phyloP scores from a whole-genome alignment of 2,888 invertebrate genomes.

The Cataglyphis albicans region DNA sequence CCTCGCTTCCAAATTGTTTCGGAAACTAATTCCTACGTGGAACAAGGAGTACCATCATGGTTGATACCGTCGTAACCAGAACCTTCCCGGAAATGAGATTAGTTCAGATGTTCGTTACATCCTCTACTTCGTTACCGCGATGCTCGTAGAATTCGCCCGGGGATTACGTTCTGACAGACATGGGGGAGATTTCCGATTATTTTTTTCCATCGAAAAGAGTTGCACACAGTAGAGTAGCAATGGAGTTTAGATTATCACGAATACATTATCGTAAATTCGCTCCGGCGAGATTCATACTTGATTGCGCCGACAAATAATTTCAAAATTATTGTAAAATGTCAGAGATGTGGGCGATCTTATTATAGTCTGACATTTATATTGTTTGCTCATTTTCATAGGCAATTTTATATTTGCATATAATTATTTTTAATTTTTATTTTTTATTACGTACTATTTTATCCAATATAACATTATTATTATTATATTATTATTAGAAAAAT shows the following conservation, averaged over 20 bases:
- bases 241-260: constrained; percentile 60
- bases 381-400: not conserved
- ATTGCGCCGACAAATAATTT: constrained; percentile 22
- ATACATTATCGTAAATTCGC: constrained; percentile 19
- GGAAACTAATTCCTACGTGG: constrained; percentile 72
- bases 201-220: constrained; percentile 43
- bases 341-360: not conserved
- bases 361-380: not conserved
- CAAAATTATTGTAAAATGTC: not conserved
- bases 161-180: constrained; percentile 49
- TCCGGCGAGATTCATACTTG: constrained; percentile 3
- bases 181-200: constrained; percentile 65
- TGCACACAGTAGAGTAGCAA: not conserved
- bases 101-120: constrained; percentile 78
- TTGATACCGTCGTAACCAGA: constrained; percentile 76
- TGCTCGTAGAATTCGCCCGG: constrained; percentile 61
- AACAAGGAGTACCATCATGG: constrained; percentile 59
- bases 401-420: not conserved
- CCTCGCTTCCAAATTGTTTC: constrained; percentile 68
- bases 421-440: not conserved
- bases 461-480: no score
- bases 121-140: constrained; percentile 66
- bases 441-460: no score
- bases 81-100: constrained; percentile 78
- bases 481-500: not conserved